These are phyloP conservation scores for Melitaea cinxia DNA, from an alignment of 1,140 invertebrate genomes.

Conservation along the genomic window DNA sequence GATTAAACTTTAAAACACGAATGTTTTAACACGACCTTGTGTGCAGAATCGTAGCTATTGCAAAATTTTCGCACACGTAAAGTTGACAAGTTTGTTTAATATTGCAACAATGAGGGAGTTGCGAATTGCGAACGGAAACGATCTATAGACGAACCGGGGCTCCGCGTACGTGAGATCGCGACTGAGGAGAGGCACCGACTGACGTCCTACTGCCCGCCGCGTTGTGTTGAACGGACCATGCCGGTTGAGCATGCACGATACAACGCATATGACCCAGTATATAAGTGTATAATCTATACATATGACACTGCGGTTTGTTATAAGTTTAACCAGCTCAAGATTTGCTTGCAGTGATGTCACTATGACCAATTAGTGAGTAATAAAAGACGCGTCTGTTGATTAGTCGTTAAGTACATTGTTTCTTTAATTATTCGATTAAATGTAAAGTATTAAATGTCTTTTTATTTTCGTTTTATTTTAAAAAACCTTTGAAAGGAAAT, in stretches of 20 bases:
- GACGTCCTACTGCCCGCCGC: slow-evolving; percentile 13
- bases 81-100: slow-evolving; percentile 50
- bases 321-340: not conserved
- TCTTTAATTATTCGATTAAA: not conserved
- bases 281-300: too few species aligned
- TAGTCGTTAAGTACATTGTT: not conserved
- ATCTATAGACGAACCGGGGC: slow-evolving; percentile 5
- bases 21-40: slow-evolving; percentile 50
- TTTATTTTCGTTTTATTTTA: not conserved
- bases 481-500: too few species aligned
- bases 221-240: slow-evolving; percentile 11
- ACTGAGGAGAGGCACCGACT: slow-evolving; percentile 45
- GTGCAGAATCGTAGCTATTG: slow-evolving; percentile 40
- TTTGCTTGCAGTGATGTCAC: not conserved
- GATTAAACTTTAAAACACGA: slow-evolving; percentile 47
- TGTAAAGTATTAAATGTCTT: not conserved
- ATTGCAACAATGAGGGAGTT: slow-evolving; percentile 44
- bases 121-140: slow-evolving; percentile 27
- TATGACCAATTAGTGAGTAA: not conserved
- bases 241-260: slow-evolving; percentile 18
- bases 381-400: not conserved
- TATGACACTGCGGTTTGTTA: slow-evolving; percentile 11
- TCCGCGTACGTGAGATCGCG: slow-evolving; percentile 46
- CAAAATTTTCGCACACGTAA: slow-evolving; percentile 60
- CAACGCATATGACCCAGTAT: not conserved